Base-by-base conservation (phyloP, 1,140 invertebrate genomes). In the Trichoplusia ni region DNA sequence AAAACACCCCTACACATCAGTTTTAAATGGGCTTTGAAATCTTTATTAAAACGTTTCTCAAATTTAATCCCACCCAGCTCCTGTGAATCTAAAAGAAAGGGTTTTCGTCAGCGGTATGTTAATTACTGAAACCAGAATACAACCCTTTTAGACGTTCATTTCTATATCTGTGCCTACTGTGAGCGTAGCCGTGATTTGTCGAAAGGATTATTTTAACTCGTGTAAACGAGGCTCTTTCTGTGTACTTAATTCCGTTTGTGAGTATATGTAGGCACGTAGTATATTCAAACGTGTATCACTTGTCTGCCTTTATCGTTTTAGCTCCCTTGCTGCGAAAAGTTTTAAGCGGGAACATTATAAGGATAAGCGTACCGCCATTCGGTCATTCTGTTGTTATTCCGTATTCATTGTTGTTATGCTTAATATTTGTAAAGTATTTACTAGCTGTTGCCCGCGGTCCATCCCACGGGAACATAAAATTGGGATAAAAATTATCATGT, bases 131-230 rank as follows among this genome's bases (percentile, higher is more conserved):
- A 71, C 59, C 69, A 59, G 60, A 64, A 69, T 56, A 72, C 62
- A 72, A 64, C 65, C 65, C 65, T 72, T 72, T 72, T 72, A 72
- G n/a, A 42, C 51, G 42, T 67, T 62, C 65, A 53, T 65, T 63
- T 68, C 69, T 56, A 21, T 65, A 18, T 60, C 21, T 40, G 51
- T 56, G 42, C 62, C 29, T 44, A 59, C 53, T 59, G 29, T 63
- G 49, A 64, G 58, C 38, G 54, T 33, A 38, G 47, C 47, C 21
- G 61, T 64, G 56, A 69, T 69, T 63, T 63, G 61, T 67, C 49
- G 59, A 67, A 33, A 38, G 58, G 59, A 29, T 62, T 67, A 44
- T 31, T 64, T 44, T 54, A 40, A 59, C 44, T 59, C 54, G 37
- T 31, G 25, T 59, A 59, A 59, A 59, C 54, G 54, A 59, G 16